Evolutionary conservation across 2,888 invertebrate species (phyloP), one percentile per base, ranked within the genome.

Genomic region (Microplitis manilae): DNA sequence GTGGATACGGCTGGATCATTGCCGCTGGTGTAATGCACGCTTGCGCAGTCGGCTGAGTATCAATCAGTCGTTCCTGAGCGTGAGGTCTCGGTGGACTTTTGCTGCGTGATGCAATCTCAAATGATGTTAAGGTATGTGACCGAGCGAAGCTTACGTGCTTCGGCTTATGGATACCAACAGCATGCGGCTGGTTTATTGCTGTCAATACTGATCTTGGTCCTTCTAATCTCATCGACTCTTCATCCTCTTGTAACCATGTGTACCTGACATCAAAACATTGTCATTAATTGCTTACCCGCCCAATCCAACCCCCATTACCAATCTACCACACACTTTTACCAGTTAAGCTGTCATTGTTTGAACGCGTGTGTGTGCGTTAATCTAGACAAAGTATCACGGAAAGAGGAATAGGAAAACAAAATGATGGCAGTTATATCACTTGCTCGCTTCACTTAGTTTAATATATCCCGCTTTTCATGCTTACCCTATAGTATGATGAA

Each of bases 91-190:
- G 87, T 39, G 82, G 86, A 91, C 90, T 90, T 86, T 84, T 91
- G 87, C 81, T 91, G 83, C 85, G 91, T 79, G 91, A 90, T 80
- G 91, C 88, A 72, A 87, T 83, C 84, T 96, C 96, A 86, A 96
- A 96, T 5, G 96, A 96, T 40, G 96, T 95, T 82, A 96, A 90
- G 0, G 96, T 96, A 87, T 96, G 96, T 5, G 96, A 96, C 77
- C 96, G 93, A 68, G 96, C 96, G 87, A 97, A 97, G 85, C 96
- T 96, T 59, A 97, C 97, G 89, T 97, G 97, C 89, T 97, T 97
- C 81, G 95, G 92, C 87, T 92, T 92, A 64, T 80, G 81, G 69
- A 79, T 77, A 64, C 72, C 70, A 68, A 59, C 83, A 92, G 92
- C 86, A 92, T 92, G 88, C 92, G 92, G 88, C 87, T 86, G 79